Evolutionary conservation across 1,140 invertebrate genomes (phyloP), one percentile per base, ranked within the genome.

Genomic region (Cotesia glomerata): DNA sequence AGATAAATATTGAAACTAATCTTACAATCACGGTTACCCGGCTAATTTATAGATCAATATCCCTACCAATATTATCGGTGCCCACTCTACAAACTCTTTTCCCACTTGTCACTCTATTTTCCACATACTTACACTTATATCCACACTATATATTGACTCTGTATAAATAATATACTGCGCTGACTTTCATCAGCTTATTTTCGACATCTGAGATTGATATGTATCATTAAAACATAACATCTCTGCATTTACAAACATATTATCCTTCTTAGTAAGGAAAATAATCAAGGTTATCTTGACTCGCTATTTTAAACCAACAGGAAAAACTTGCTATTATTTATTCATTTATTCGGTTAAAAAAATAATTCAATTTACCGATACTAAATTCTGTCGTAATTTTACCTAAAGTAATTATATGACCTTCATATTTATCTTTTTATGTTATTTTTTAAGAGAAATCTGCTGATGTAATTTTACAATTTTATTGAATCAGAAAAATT

Each of bases 41-140:
- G 69, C n/a, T 74, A 65, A 62, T 74, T 65, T 66, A 74, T 74
- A 74, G 52, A 54, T 4, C 13, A 14, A 54, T 54, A n/a, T 16
- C 62, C 62, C 35, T 64, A 13, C 62, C 34, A 39, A 14, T 35
- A 64, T 64, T 35, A 64, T 45, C 4, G 11, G 5, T 45, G 13
- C 13, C 52, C 52, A 74, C 72, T 67, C 72, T 74, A 45, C 39
- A 5, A 64, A 39, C 11, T 14, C 52, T 54, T 54, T 54, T 54
- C 13, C 52, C 52, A 54, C 52, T 54, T 16, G 16, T 16, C n/a
- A 4, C 5, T n/a, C 52, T 54, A n/a, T 54, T 54, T 16, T 54
- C 2, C 8, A 49, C 45, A 9, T 49, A 49, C 45, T 9, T 49
- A 8, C 8, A 49, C 45, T 9, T 49, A n/a, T 49, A 8, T 54